Conservation (phyloP, 1,140 invertebrate genomes). For the Camponotus pennsylvanicus region DNA sequence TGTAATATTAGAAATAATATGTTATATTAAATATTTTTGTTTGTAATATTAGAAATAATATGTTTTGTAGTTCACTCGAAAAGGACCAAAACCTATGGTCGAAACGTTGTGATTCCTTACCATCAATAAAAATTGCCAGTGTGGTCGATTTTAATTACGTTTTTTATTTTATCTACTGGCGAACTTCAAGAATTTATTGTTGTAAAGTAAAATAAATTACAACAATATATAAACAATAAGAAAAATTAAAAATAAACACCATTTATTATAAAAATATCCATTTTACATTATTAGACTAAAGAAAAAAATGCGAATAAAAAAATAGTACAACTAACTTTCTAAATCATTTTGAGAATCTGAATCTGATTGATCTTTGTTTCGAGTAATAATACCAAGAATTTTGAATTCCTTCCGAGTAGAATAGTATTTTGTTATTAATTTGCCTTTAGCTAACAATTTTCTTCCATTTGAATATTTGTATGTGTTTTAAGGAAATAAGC, state of each 20-base stretch:
- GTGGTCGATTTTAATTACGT: too few species aligned
- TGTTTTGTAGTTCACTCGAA: too few species aligned
- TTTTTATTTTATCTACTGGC: too few species aligned
- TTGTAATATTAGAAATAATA: too few species aligned
- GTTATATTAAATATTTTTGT: too few species aligned
- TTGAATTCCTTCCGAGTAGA: slow-evolving; percentile 4
- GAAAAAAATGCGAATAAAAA: slow-evolving; percentile 10
- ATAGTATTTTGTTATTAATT: slow-evolving; percentile 24
- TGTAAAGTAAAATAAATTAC: slow-evolving; percentile 18
- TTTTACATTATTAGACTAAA: not conserved
- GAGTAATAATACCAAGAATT: not conserved
- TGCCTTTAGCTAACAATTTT: not conserved
- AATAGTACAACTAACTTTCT: not conserved
- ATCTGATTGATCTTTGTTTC: not conserved
- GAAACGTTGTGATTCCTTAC: too few species aligned
- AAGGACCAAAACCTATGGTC: too few species aligned
- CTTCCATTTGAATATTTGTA: not conserved
- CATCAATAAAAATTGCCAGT: too few species aligned
- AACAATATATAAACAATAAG: not conserved
- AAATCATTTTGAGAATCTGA: slow-evolving; percentile 1
- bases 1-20: too few species aligned
- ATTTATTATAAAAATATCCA: not conserved
- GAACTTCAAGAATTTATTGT: too few species aligned
- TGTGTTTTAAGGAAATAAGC: too few species aligned
- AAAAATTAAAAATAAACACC: not conserved